phyloP scores from a whole-genome alignment of 2,113 vertebrate genomes.

The Xiphophorus hellerii region DNA sequence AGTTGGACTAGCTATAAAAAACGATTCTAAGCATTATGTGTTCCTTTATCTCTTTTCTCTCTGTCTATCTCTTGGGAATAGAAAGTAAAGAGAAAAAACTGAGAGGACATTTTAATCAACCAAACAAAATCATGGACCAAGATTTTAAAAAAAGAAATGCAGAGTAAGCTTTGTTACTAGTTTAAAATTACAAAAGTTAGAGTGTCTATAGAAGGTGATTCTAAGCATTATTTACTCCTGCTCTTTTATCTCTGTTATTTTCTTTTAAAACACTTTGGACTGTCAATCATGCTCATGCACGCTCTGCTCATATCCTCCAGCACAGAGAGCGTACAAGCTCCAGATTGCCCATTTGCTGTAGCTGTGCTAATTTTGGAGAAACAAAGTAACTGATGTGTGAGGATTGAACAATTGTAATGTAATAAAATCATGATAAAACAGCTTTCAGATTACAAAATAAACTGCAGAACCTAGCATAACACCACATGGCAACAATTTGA shows the following conservation, averaged over 20 bases:
- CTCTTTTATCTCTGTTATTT: no score
- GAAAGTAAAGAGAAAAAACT: constrained; percentile 37
- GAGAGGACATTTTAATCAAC: constrained; percentile 36
- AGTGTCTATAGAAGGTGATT: background rate
- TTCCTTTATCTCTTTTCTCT: background rate
- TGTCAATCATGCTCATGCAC: no score
- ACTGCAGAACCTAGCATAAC: no score
- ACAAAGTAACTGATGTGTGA: no score
- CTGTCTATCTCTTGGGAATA: constrained; percentile 37
- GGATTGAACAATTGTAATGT: no score
- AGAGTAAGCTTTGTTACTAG: background rate
- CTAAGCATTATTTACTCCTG: background rate
- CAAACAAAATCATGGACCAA: constrained; percentile 19
- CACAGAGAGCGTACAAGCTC: no score
- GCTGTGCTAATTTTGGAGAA: no score
- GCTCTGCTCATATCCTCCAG: no score
- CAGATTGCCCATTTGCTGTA: no score
- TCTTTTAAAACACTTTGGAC: no score
- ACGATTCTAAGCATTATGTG: background rate
- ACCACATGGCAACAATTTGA: background rate
- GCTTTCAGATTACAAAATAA: no score
- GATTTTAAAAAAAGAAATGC: background rate
- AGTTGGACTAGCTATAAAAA: background rate
- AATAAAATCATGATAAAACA: no score
- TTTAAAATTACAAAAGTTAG: background rate